These are phyloP conservation scores for Solea solea DNA, from an alignment of 2,113 vertebrate species.

Conservation along the genomic window DNA sequence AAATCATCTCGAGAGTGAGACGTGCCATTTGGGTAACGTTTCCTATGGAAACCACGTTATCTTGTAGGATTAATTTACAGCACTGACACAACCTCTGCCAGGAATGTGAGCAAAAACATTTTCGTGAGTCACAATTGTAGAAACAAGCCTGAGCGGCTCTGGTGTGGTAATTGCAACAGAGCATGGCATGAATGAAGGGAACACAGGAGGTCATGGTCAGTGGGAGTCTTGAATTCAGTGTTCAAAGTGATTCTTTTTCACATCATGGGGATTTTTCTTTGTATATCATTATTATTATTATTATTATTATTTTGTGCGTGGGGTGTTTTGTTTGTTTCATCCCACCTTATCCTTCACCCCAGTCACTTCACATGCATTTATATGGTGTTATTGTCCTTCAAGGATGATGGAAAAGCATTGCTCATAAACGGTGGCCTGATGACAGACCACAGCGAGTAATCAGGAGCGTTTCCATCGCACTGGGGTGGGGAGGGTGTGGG, in stretches of 20 bases:
- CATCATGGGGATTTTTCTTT: too few relatives aligned
- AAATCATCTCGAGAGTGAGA: constrained; percentile 35
- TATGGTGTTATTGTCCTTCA: too few relatives aligned
- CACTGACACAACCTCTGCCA: constrained; percentile 39
- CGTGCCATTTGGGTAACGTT: constrained; percentile 7
- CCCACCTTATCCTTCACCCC: too few relatives aligned
- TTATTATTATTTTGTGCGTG: not conserved
- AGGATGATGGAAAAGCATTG: too few relatives aligned
- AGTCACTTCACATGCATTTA: too few relatives aligned
- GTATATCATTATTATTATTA: not conserved
- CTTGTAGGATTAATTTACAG: constrained; percentile 43
- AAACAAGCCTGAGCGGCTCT: constrained; percentile 23
- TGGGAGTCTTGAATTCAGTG: not conserved
- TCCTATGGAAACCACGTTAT: constrained; percentile 36
- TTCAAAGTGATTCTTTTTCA: too few relatives aligned
- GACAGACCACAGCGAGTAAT: constrained; percentile 4
- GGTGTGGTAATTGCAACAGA: constrained; percentile 4
- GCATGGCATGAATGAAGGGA: constrained; percentile 2
- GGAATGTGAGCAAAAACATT: constrained; percentile 41
- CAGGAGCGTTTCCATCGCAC: constrained; percentile 31
- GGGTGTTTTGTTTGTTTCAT: too few relatives aligned
- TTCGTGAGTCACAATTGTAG: constrained; percentile 23
- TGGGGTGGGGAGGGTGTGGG: constrained; percentile 11
- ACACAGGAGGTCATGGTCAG: not conserved
- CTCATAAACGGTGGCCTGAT: not conserved